Conservation (phyloP, 1,140 invertebrate genomes). For the Galleria mellonella region DNA sequence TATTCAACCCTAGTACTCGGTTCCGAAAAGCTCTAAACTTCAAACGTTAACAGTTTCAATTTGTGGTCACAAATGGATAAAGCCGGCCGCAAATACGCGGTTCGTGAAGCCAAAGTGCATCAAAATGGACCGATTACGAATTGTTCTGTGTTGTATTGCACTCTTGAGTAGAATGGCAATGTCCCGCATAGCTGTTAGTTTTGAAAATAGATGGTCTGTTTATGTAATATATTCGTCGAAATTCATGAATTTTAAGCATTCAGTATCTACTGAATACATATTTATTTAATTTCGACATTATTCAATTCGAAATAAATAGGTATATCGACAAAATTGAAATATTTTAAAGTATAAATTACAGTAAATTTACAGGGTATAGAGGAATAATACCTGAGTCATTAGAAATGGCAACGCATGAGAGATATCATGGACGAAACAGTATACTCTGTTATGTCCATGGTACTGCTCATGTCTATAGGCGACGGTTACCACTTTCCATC, state of each 20-base stretch:
- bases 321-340: background rate
- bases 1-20: conserved; percentile 3
- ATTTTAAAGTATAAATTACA: background rate
- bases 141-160: conserved; percentile 5
- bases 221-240: background rate
- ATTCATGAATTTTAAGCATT: background rate
- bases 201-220: background rate
- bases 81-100: conserved; percentile 17
- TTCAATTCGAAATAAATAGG: background rate
- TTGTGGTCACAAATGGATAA: conserved; percentile 17
- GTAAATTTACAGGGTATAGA: too few species aligned
- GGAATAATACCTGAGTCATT: too few species aligned
- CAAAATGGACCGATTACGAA: conserved; percentile 17
- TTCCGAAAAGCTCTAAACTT: conserved; percentile 11
- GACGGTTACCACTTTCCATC: too few species aligned
- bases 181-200: conserved; percentile 1
- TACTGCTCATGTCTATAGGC: too few species aligned
- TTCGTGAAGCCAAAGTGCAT: conserved; percentile 18
- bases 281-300: background rate
- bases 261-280: background rate
- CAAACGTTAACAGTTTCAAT: conserved; percentile 25
- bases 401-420: too few species aligned
- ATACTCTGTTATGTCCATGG: too few species aligned
- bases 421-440: too few species aligned
- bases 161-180: conserved; percentile 8